Evolutionary conservation across 2,888 invertebrate genomes (phyloP), one percentile per base, ranked within the genome.

Genomic region (Glaucopsyche alexis): DNA sequence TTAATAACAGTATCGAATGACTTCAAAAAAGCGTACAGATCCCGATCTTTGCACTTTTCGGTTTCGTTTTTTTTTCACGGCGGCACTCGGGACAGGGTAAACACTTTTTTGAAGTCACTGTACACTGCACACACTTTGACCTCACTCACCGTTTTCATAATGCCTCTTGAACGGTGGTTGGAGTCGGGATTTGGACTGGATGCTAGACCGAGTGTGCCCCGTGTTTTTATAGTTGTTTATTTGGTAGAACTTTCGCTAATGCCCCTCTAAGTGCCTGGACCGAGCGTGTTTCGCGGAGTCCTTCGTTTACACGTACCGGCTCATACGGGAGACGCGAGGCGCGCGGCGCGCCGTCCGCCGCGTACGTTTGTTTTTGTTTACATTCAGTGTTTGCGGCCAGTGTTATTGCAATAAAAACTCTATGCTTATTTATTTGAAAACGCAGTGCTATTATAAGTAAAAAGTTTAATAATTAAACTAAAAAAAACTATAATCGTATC

Each of bases 201-300:
- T 93, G 86, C 85, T 79, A 80, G 82, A 79, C 79, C 81, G 79
- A 79, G 81, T 78, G 87, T 83, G 90, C 83, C 84, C 85, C 86
- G 88, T 84, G 91, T 90, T 89, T 93, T 90, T 93, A 93, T 93
- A 93, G 89, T 88, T 90, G 88, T 88, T 87, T 91, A 88, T 91
- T 90, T 88, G 88, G 89, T 83, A 83, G 85, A 84, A 92, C 92
- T 93, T 93, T 93, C 92, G 92, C 92, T 86, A 85, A 81, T 78
- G 82, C 89, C 92, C 91, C 90, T 86, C 86, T 89, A 84, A 84
- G 79, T 76, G 83, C 83, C 84, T 86, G 88, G 86, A 84, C 77
- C 78, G 83, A 76, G 80, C 79, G 79, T 76, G 81, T 80, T 79
- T 78, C 80, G 78, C 77, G 19, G 81, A 86, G 88, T 92, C 91